phyloP scores from a whole-genome alignment of 2,113 vertebrate genomes.

The Promerops cafer region DNA sequence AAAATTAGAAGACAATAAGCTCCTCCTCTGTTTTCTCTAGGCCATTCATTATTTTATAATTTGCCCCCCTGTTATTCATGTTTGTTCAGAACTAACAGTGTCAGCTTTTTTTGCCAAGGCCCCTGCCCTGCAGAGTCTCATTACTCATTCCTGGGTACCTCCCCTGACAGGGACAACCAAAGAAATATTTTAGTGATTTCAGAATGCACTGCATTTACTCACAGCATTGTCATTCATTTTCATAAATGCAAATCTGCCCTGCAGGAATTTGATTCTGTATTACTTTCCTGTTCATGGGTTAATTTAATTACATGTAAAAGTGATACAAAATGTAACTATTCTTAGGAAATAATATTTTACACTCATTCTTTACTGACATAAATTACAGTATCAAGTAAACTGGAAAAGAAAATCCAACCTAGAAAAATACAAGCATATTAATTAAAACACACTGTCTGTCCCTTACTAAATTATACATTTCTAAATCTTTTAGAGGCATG shows the following conservation, averaged over 20 bases:
- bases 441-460: slow-evolving; percentile 45
- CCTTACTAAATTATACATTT: slow-evolving; percentile 62
- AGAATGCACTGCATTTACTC: neutral
- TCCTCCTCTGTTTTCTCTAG: slow-evolving; percentile 37
- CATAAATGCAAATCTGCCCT: neutral
- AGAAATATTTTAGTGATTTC: neutral
- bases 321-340: neutral
- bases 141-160: neutral
- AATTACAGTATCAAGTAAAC: neutral
- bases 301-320: neutral
- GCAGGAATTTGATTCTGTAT: neutral
- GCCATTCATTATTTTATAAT: slow-evolving; percentile 30
- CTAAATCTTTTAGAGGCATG: slow-evolving; percentile 13
- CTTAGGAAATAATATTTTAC: neutral
- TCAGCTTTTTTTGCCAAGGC: neutral
- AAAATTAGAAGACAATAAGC: slow-evolving; percentile 8
- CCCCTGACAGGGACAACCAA: neutral
- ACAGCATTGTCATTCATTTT: slow-evolving; percentile 3
- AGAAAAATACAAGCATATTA: slow-evolving; percentile 30
- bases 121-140: neutral
- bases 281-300: neutral
- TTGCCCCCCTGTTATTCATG: neutral
- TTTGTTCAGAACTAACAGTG: neutral
- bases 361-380: neutral
- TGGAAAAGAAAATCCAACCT: neutral